phyloP scores from a whole-genome alignment of 1,140 invertebrate species.

The Lordiphosa stackelbergi region DNA sequence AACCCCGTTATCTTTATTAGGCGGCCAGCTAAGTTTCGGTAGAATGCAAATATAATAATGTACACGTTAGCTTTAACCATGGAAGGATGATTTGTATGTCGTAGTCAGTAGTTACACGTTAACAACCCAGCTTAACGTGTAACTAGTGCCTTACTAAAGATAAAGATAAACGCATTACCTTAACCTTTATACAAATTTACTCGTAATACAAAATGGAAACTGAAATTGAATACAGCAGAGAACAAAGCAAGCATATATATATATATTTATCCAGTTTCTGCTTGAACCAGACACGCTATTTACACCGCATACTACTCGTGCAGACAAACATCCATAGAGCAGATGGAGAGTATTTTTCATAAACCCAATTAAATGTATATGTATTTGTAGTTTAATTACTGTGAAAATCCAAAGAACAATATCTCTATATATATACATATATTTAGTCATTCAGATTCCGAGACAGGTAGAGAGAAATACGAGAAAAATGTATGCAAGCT shows the following conservation, averaged over 20 bases:
- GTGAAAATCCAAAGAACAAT: conserved; percentile 29
- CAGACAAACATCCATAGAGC: conserved; percentile 30
- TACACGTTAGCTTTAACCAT: conserved; percentile 67
- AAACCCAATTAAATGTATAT: conserved; percentile 45
- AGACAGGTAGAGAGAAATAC: conserved; percentile 30
- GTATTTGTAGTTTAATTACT: conserved; percentile 51
- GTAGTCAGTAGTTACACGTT: conserved; percentile 77
- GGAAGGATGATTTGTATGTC: conserved; percentile 38
- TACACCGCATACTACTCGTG: conserved; percentile 49
- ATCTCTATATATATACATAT: conserved; percentile 30
- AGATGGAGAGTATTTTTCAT: conserved; percentile 57
- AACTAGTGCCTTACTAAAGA: conserved; percentile 77
- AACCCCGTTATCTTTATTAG: conserved; percentile 62
- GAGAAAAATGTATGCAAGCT: conserved; percentile 30
- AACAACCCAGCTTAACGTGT: conserved; percentile 53
- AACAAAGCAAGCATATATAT: conserved; percentile 22
- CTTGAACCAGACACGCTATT: conserved; percentile 54
- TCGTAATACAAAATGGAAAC: conserved; percentile 41
- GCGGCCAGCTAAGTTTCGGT: conserved; percentile 53
- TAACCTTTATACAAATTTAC: conserved; percentile 73
- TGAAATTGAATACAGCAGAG: conserved; percentile 18
- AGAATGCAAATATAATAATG: conserved; percentile 52
- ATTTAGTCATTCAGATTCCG: conserved; percentile 52
- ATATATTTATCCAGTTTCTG: conserved; percentile 33
- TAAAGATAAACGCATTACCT: conserved; percentile 77